phyloP scores from a whole-genome alignment of 2,113 vertebrate genomes.

The Ranitomeya imitator region DNA sequence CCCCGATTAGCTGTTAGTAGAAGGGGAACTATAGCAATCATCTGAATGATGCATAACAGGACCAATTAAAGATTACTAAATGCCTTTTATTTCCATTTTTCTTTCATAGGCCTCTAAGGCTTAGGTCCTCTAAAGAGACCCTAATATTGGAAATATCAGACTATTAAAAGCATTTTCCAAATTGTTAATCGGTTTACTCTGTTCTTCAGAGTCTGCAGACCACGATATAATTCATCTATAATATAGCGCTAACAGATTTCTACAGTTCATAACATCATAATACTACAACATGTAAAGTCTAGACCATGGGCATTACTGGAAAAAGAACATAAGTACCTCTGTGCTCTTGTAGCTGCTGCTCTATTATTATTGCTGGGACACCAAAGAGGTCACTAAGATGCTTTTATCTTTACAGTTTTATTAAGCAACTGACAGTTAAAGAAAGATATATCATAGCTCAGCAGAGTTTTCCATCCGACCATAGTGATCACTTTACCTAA shows the following conservation, averaged over 20 bases:
- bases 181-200: not conserved
- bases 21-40: not conserved
- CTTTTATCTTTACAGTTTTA: constrained; percentile 38
- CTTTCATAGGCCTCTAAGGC: not conserved
- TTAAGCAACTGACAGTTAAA: constrained; percentile 36
- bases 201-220: not conserved
- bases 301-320: not conserved
- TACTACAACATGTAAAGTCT: not conserved
- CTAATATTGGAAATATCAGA: not conserved
- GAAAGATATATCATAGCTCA: constrained; percentile 23
- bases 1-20: too few species aligned
- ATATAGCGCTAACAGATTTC: not conserved
- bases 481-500: constrained; percentile 25
- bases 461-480: constrained; percentile 22
- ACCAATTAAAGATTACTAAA: not conserved
- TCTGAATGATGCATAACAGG: not conserved
- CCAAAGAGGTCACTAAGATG: constrained; percentile 6
- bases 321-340: not conserved
- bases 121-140: not conserved
- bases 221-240: not conserved
- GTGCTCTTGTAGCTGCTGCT: not conserved
- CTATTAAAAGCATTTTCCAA: not conserved
- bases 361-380: not conserved
- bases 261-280: not conserved
- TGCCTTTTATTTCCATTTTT: not conserved